Percentiles rank a stretch among this genome's conserved stretches.
Conservation (phyloP, 2,888 invertebrate genomes). For the Epirrita christyi region DNA sequence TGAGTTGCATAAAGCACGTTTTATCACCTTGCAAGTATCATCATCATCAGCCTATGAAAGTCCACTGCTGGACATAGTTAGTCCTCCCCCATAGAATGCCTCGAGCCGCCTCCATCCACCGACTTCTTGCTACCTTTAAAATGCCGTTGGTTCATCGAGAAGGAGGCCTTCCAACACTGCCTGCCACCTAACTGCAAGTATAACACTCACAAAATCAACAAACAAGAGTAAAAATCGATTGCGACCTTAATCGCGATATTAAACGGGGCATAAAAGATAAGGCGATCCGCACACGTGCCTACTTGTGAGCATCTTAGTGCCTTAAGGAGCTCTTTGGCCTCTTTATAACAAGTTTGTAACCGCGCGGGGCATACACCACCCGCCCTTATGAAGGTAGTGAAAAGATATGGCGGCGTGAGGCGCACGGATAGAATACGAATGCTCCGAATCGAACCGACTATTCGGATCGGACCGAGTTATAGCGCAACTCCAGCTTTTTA, state of each 20-base stretch:
- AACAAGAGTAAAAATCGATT: constrained; percentile 55
- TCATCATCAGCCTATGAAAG: too few species aligned
- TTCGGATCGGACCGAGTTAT: constrained; percentile 58
- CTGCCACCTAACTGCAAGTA: too few species aligned
- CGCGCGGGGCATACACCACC: constrained; percentile 51
- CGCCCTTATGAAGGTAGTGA: constrained; percentile 72
- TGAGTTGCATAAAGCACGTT: constrained; percentile 39
- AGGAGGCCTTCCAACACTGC: too few species aligned
- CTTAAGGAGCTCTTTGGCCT: constrained; percentile 64
- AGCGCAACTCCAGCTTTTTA: constrained; percentile 66
- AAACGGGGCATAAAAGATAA: constrained; percentile 61
- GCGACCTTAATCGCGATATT: constrained; percentile 60
- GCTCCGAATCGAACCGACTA: constrained; percentile 48
- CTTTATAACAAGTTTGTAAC: constrained; percentile 73
- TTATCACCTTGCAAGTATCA: constrained; percentile 45
- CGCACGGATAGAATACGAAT: constrained; percentile 73
- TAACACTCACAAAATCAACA: constrained; percentile 52
- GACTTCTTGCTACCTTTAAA: too few species aligned
- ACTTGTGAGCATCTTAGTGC: constrained; percentile 51
- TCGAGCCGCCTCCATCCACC: too few species aligned
- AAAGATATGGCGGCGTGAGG: constrained; percentile 70
- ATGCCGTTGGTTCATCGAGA: too few species aligned
- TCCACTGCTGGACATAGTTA: too few species aligned
- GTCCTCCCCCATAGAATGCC: too few species aligned
- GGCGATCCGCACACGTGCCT: constrained; percentile 58